Evolutionary conservation across 2,797 vertebrate species (phyloP).

Genomic region (Austrolebias charrua): DNA sequence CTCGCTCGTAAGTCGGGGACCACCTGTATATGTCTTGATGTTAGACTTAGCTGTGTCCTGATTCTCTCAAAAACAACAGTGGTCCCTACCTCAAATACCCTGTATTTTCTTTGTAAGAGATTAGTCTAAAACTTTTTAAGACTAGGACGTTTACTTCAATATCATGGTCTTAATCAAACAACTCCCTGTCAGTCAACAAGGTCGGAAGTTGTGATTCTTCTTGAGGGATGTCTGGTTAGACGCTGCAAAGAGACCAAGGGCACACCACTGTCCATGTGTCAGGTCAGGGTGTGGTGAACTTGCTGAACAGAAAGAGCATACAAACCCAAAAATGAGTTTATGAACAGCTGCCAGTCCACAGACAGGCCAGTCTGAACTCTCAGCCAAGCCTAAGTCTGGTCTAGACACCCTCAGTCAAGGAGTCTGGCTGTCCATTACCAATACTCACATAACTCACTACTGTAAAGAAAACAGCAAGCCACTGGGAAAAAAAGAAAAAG

Average conservation of each 20-base stretch:
- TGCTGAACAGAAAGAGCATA: constrained; percentile 76
- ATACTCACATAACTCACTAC: constrained; percentile 50
- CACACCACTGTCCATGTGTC: constrained; percentile 65
- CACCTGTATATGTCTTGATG: constrained; percentile 13
- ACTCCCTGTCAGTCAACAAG: constrained; percentile 34
- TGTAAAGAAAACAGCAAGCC: constrained; percentile 31
- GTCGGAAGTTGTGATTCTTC: constrained; percentile 55
- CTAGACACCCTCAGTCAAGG: constrained; percentile 58
- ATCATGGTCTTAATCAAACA: constrained; percentile 36
- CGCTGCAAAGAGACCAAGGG: constrained; percentile 46
- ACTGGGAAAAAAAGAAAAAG: constrained; percentile 35
- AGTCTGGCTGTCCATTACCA: constrained; percentile 48
- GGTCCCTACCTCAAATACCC: not conserved
- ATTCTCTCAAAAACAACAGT: constrained; percentile 11
- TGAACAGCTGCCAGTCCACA: constrained; percentile 72
- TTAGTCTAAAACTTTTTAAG: constrained; percentile 18
- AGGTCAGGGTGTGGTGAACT: constrained; percentile 76
- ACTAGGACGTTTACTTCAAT: constrained; percentile 43
- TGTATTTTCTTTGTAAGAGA: constrained; percentile 26
- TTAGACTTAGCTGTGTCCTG: constrained; percentile 41
- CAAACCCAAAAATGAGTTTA: constrained; percentile 68
- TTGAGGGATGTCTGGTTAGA: constrained; percentile 18
- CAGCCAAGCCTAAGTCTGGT: constrained; percentile 76
- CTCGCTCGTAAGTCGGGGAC: too few species aligned
- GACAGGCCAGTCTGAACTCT: constrained; percentile 52